Evolutionary conservation across 2,888 invertebrate species (phyloP), one percentile per base, ranked within the genome.

Genomic region (Drosophila ochracea): DNA sequence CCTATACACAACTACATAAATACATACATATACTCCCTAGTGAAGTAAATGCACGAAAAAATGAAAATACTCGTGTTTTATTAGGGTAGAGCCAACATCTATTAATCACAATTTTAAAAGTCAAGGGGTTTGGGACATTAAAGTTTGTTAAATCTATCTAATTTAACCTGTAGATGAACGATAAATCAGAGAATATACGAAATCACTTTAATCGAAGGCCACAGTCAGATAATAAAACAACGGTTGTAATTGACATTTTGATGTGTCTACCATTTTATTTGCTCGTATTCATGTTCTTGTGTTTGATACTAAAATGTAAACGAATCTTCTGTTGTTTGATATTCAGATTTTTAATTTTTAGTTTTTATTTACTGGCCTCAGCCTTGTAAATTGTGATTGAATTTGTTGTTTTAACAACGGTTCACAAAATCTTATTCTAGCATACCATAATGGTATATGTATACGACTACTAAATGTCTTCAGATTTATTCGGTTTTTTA

Each of bases 41-140:
- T 60, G 84, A 87, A 89, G 76, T 73, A 77, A 82, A 87, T 80
- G 85, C 85, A 89, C 84, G 43, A 70, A 80, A 86, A 82, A 66
- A 61, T 41, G 10, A 9, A 25, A 33, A 19, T 4, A 35, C 16
- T 5, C 6, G 49, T 25, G 5, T 63, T 62, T 62, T 33, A 13
- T 25, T 59, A n/a, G 54, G 16, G 21, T 28, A 30, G 28, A 16
- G 28, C 19, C 21, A 9, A 16, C 25, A 25, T 19, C 9, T 28
- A 21, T 21, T 21, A 49, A 19, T 11, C 9, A 47, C 7, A 6
- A 21, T 43, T 13, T 21, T 3, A 9, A 39, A 39, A 39, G 19
- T 39, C 19, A 37, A 1, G 5, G 37, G 37, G 16, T 37, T 37
- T 37, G 6, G 16, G 6, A 16, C 37, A 37, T 37, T 16, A 16